Evolutionary conservation across 2,797 vertebrate species (phyloP).

Genomic region (Lagodon rhomboides): DNA sequence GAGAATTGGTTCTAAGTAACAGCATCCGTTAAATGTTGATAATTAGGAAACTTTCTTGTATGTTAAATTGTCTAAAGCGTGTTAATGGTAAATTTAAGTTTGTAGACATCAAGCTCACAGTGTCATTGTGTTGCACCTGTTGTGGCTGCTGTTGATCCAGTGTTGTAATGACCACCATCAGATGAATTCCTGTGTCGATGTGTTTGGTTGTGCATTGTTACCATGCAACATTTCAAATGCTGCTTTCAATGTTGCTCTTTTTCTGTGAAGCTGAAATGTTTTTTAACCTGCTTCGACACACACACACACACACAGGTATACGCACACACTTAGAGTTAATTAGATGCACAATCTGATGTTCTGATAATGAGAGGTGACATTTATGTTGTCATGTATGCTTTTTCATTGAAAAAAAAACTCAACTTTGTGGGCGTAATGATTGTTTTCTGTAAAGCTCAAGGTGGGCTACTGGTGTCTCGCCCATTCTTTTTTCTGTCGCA

Average conservation of each 20-base stretch:
- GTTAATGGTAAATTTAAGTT: not conserved
- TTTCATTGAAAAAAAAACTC: not conserved
- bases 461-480: constrained; percentile 11
- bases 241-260: not conserved
- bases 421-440: not conserved
- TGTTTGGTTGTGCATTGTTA: not conserved
- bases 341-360: not conserved
- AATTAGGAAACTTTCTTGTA: not conserved
- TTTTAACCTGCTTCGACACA: not conserved
- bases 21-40: not conserved
- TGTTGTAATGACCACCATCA: not conserved
- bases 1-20: not conserved
- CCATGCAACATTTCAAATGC: not conserved
- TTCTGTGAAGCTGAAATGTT: not conserved
- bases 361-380: constrained; percentile 4
- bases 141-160: not conserved
- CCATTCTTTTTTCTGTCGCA: not conserved
- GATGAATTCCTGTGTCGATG: not conserved
- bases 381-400: not conserved
- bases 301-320: not conserved
- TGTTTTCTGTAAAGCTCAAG: constrained; percentile 34
- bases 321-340: not conserved
- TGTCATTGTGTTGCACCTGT: no score
- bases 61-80: not conserved
- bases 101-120: no score